These are phyloP conservation scores for Brachystomella parvula DNA, from an alignment of 1,140 invertebrate species.

Conservation along the genomic window DNA sequence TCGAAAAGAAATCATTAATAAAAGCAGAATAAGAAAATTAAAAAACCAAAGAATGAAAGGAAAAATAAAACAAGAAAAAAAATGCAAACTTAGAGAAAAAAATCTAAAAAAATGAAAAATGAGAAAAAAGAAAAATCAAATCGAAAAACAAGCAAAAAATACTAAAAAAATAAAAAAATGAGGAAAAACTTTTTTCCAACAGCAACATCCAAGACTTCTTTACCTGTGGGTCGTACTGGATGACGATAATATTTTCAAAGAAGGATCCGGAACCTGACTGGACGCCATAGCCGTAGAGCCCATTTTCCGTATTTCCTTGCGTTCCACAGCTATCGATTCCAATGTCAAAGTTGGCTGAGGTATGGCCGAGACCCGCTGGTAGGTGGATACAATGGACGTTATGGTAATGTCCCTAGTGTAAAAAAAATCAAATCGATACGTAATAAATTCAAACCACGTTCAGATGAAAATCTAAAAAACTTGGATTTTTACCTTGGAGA, in stretches of 20 bases:
- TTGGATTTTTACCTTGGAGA: slow-evolving; percentile 56
- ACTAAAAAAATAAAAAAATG: too few relatives aligned
- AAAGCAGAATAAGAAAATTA: too few relatives aligned
- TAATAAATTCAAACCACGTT: not conserved
- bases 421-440: not conserved
- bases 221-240: slow-evolving; percentile 89
- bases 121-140: too few relatives aligned
- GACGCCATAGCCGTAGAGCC: slow-evolving; percentile 69
- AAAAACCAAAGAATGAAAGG: too few relatives aligned
- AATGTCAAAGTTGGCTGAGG: slow-evolving; percentile 81
- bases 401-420: slow-evolving; percentile 64
- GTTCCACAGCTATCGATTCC: slow-evolving; percentile 84
- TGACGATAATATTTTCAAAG: slow-evolving; percentile 89
- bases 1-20: too few relatives aligned
- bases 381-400: slow-evolving; percentile 85
- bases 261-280: slow-evolving; percentile 81
- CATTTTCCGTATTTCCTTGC: slow-evolving; percentile 79
- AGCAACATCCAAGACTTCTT: slow-evolving; percentile 95
- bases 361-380: slow-evolving; percentile 73
- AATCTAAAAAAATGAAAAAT: not conserved
- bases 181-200: not conserved
- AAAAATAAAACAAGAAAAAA: too few relatives aligned
- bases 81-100: too few relatives aligned
- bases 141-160: too few relatives aligned
- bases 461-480: not conserved